Percentiles rank a stretch among this genome's conserved stretches.
These are phyloP conservation scores for Scaptomyza hsui DNA, from an alignment of 1,140 invertebrate species.

Conservation along the genomic window DNA sequence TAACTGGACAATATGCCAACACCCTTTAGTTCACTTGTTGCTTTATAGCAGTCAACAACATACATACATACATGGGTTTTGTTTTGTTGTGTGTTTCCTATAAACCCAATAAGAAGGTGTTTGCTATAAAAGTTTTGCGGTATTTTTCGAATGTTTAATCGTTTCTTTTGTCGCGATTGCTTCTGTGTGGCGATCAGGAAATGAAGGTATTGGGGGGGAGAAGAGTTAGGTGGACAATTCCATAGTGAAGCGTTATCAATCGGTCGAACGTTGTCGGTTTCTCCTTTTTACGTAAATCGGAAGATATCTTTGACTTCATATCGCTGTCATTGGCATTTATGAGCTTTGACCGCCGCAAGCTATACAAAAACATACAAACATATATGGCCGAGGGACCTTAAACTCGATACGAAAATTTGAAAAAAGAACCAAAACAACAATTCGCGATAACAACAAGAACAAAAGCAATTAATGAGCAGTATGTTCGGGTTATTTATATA, in stretches of 20 bases:
- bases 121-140: not conserved
- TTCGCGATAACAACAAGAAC: slow-evolving; percentile 24
- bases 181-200: too few species aligned
- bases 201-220: not conserved
- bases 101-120: not conserved
- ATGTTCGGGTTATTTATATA: slow-evolving; percentile 57
- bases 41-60: not conserved
- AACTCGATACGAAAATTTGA: slow-evolving; percentile 31
- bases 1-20: not conserved
- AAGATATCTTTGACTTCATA: slow-evolving; percentile 33
- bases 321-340: slow-evolving; percentile 30
- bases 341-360: not conserved
- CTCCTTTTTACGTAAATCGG: not conserved
- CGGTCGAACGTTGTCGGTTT: not conserved
- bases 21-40: not conserved
- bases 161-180: too few species aligned
- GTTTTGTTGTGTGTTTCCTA: too few species aligned
- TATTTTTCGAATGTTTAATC: too few species aligned
- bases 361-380: too few species aligned
- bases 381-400: not conserved
- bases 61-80: not conserved
- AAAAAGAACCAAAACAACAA: slow-evolving; percentile 24
- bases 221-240: not conserved
- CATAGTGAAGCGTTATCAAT: slow-evolving; percentile 33
- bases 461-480: slow-evolving; percentile 20